A percentile compares a stretch with the other conserved stretches of the same genome.
Conservation (phyloP, 2,113 vertebrate genomes). For the Hippocampus mohnikei region DNA sequence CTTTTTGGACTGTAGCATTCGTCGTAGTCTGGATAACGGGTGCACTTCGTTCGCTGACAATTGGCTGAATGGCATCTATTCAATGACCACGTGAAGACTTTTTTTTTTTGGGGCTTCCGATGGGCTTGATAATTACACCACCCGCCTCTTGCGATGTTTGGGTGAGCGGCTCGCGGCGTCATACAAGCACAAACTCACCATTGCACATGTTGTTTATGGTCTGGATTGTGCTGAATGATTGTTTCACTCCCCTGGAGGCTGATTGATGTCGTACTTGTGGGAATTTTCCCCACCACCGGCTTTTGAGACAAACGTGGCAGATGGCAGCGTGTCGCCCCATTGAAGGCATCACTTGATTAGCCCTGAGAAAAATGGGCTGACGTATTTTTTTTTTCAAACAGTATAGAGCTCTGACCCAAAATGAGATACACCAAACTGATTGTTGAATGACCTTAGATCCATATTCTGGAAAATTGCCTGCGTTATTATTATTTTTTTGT, state of each 20-base stretch:
- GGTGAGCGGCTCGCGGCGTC: slow-evolving; percentile 28
- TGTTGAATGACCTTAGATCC: background rate
- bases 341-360: background rate
- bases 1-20: too few species aligned
- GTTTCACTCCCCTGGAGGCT: slow-evolving; percentile 52
- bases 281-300: background rate
- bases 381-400: background rate
- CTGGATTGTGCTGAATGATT: background rate
- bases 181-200: slow-evolving; percentile 22
- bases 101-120: slow-evolving; percentile 17
- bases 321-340: slow-evolving; percentile 13
- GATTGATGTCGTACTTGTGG: slow-evolving; percentile 47
- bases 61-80: slow-evolving; percentile 9
- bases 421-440: background rate
- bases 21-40: background rate
- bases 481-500: too few species aligned
- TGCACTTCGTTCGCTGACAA: slow-evolving; percentile 5
- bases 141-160: slow-evolving; percentile 41
- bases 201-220: background rate
- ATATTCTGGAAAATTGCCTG: too few species aligned
- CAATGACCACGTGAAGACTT: slow-evolving; percentile 5
- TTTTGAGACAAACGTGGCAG: background rate
- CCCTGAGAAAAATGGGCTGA: background rate
- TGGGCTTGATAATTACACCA: slow-evolving; percentile 19
- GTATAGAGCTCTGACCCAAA: background rate